phyloP scores from a whole-genome alignment of 2,888 invertebrate genomes.

The Laothoe populi region DNA sequence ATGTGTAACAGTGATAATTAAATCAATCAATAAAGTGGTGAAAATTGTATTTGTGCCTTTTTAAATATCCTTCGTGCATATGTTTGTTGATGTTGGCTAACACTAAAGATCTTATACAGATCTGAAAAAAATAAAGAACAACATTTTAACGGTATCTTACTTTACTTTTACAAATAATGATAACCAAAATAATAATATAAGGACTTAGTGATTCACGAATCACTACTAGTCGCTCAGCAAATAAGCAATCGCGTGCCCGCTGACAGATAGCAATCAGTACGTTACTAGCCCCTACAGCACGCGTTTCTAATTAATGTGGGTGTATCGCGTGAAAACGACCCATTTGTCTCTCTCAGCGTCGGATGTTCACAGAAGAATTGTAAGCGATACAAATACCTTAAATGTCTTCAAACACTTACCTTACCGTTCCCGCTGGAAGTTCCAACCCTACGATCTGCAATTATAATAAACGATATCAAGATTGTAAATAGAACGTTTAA shows the following conservation, averaged over 20 bases:
- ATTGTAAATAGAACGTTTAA: constrained; percentile 58
- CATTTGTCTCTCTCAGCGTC: constrained; percentile 74
- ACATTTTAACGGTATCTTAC: no score
- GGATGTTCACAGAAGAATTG: constrained; percentile 80
- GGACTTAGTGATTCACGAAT: constrained; percentile 25
- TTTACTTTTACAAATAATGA: not conserved
- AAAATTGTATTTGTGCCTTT: no score
- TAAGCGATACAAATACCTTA: constrained; percentile 80
- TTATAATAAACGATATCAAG: constrained; percentile 71
- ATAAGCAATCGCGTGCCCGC: constrained; percentile 71
- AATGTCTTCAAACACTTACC: constrained; percentile 77
- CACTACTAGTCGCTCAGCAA: constrained; percentile 42
- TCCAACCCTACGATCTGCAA: constrained; percentile 63
- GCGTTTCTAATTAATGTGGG: constrained; percentile 78
- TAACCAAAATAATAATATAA: constrained; percentile 4
- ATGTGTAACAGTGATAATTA: no score
- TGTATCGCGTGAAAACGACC: constrained; percentile 73
- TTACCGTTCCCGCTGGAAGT: constrained; percentile 57
- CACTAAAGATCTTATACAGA: no score
- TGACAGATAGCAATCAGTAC: constrained; percentile 75
- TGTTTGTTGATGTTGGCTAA: no score
- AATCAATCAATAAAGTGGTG: no score
- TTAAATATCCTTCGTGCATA: no score
- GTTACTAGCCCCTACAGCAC: constrained; percentile 45
- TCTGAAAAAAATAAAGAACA: no score